Base-by-base conservation (phyloP, 2,113 vertebrate species). In the Cephalopholis sonnerati region DNA sequence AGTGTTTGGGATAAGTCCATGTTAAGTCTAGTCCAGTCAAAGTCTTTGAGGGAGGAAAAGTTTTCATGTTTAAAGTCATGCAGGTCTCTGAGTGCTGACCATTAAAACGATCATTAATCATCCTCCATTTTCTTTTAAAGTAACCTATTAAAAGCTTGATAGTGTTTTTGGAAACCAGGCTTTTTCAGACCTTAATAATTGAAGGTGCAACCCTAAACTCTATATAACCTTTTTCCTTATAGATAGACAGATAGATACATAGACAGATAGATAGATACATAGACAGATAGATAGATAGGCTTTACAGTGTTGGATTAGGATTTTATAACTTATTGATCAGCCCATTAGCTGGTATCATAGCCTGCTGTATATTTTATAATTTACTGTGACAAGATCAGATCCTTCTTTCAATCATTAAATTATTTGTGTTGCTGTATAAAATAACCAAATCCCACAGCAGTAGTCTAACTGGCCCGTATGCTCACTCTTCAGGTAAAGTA, bases 401-500 rank as follows among this genome's bases (percentile, higher is more conserved):
- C 24, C 20, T 41, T 44, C 13, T 72, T 44, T 57, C 18, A 46
- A 22, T 44, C 25, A 22, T 25, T 44, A 20, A 27, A 15, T n/a
- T 0, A 44, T 39, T 54, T 25, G 36, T 22, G 13, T 11, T 27
- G 25, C 27, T 39, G 3, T 41, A 27, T 2, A 27, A 48, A 48
- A 48, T 27, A 27, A 27, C 39, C 13, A 25, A 46, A 25, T 65
- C 17, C n/a, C 24, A 46, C 18, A 44, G 11, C 41, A 44, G 41
- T 9, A 44, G 41, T 9, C 41, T 44, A 12, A 16, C 27, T 29
- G 17, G 16, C 18, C 18, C 13, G 5, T 17, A 6, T 51, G 24
- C 3, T 39, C 46, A 3, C 22, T 22, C 39, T n/a, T 1, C 58
- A 82, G 75, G 66, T 90, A 57, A 41, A 64, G 53, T 27, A 57